Conservation (phyloP, 2,888 invertebrate species). For the Iselma pallidipennis region DNA sequence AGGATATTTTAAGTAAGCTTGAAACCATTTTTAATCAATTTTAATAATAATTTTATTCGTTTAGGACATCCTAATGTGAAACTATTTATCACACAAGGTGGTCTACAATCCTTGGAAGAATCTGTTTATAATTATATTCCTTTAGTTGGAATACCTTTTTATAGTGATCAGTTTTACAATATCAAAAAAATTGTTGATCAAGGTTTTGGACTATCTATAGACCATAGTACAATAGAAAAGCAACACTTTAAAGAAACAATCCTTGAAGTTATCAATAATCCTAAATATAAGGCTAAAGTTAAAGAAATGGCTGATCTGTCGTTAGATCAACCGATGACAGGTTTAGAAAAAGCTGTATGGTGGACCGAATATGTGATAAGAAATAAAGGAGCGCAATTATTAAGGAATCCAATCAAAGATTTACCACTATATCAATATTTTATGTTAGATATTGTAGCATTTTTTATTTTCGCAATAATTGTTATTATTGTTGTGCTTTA, state of each 20-base stretch:
- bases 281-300: constrained; percentile 15
- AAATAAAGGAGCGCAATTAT: constrained; percentile 53
- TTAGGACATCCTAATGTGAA: constrained; percentile 32
- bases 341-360: constrained; percentile 57
- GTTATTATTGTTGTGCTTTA: not conserved
- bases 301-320: constrained; percentile 41
- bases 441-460: constrained; percentile 48
- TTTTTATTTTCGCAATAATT: no score
- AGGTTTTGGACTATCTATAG: constrained; percentile 36
- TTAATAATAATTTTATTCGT: not conserved
- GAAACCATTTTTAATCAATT: no score
- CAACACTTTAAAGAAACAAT: constrained; percentile 22
- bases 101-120: constrained; percentile 32
- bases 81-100: constrained; percentile 34
- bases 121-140: constrained; percentile 31
- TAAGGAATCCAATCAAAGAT: constrained; percentile 55
- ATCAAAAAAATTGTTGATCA: constrained; percentile 31
- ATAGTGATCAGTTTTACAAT: constrained; percentile 33
- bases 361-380: constrained; percentile 61
- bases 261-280: constrained; percentile 20
- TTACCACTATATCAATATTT: constrained; percentile 52
- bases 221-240: constrained; percentile 38
- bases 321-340: constrained; percentile 50
- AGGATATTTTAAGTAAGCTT: constrained; percentile 54
- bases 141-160: constrained; percentile 32